A percentile compares a stretch with the other conserved stretches of the same genome.
Evolutionary conservation across 2,888 invertebrate species (phyloP).

Genomic region (Drosophila niveifrons): DNA sequence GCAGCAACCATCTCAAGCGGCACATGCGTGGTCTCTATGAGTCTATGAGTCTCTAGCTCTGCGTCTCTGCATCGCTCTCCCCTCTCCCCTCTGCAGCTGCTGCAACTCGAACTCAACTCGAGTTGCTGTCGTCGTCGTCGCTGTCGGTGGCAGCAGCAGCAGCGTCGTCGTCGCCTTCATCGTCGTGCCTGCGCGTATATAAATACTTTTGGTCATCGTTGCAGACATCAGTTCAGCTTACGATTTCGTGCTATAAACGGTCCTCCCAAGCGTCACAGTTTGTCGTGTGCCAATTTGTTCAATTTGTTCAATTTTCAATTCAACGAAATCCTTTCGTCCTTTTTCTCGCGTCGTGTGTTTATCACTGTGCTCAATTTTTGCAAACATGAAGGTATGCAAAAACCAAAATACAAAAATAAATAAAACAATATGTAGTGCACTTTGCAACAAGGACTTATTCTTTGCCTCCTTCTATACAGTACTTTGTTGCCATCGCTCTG

Average conservation of each 20-base stretch:
- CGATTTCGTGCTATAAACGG: constrained; percentile 84
- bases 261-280: constrained; percentile 66
- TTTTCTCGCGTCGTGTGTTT: constrained; percentile 63
- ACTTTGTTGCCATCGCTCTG: constrained; percentile 84
- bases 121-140: constrained; percentile 39
- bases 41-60: constrained; percentile 16
- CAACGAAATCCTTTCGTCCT: constrained; percentile 62
- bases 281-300: constrained; percentile 50
- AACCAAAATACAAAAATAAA: neutral
- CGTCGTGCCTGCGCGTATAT: constrained; percentile 82
- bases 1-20: constrained; percentile 36
- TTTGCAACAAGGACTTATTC: constrained; percentile 48
- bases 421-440: neutral
- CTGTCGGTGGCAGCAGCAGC: constrained; percentile 34
- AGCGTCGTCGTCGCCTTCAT: constrained; percentile 5
- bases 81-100: constrained; percentile 59
- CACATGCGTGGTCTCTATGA: constrained; percentile 69
- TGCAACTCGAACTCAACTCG: constrained; percentile 56
- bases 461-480: constrained; percentile 72
- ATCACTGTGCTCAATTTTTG: constrained; percentile 54
- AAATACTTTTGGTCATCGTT: constrained; percentile 86
- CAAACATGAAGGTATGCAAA: constrained; percentile 71
- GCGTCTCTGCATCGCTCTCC: constrained; percentile 11
- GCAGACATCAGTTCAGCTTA: constrained; percentile 85
- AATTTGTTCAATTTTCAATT: constrained; percentile 39